phyloP scores from a whole-genome alignment of 2,888 invertebrate species.

The Drepanosiphum platanoidis region DNA sequence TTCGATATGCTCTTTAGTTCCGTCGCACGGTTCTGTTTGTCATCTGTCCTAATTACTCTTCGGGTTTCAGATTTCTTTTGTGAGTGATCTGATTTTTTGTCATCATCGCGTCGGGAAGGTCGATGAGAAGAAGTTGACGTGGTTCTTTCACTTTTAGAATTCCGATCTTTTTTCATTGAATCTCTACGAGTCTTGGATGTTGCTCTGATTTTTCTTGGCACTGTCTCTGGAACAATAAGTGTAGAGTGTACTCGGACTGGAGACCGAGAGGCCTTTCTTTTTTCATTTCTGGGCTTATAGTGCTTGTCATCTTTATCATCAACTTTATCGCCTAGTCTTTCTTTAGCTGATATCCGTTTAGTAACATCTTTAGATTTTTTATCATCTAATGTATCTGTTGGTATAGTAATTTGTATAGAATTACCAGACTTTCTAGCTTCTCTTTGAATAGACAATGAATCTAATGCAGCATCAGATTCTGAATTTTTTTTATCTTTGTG shows the following conservation, averaged over 20 bases:
- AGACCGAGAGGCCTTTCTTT: conserved; percentile 44
- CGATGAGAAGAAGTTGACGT: background rate
- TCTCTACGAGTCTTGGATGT: conserved; percentile 29
- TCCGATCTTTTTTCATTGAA: conserved; percentile 23
- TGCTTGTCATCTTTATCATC: conserved; percentile 70
- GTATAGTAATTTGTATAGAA: conserved; percentile 65
- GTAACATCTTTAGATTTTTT: conserved; percentile 65
- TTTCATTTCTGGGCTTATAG: conserved; percentile 58
- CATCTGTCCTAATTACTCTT: conserved; percentile 12
- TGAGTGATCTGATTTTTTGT: conserved; percentile 63
- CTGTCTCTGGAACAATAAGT: conserved; percentile 45
- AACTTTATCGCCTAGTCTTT: conserved; percentile 81
- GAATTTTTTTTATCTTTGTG: conserved; percentile 45
- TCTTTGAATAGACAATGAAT: conserved; percentile 61
- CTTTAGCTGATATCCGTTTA: conserved; percentile 75
- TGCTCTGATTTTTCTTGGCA: conserved; percentile 1
- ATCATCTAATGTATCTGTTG: conserved; percentile 68
- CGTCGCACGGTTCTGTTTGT: conserved; percentile 59
- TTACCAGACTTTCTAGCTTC: conserved; percentile 65
- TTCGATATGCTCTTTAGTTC: conserved; percentile 40
- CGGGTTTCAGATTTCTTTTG: conserved; percentile 60
- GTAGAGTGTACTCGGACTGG: conserved; percentile 53
- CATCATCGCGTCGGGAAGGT: conserved; percentile 61
- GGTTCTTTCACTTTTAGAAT: conserved; percentile 31
- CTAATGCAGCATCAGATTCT: conserved; percentile 60